A percentile compares a stretch with the other conserved stretches of the same genome.
Conservation (phyloP, 2,797 vertebrate species). For the Cryptoblepharus egeriae region DNA sequence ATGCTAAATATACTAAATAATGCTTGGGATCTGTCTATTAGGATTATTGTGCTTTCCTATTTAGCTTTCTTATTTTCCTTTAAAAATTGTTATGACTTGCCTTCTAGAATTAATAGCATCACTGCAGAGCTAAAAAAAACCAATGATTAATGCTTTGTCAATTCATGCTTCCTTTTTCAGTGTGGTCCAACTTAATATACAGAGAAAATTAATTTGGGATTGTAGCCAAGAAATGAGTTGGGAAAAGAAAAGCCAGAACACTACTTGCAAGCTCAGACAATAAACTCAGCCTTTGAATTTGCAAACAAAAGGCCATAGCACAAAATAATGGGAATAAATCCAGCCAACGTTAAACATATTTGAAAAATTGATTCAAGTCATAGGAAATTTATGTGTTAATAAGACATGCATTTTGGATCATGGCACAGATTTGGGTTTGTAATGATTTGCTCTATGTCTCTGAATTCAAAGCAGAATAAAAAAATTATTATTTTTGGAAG, state of each 20-base stretch:
- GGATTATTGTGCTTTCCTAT: not conserved
- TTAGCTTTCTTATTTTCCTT: not conserved
- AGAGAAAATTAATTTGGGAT: conserved; percentile 7
- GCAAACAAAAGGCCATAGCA: not conserved
- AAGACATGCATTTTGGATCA: not conserved
- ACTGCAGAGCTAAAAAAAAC: not conserved
- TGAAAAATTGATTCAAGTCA: not conserved
- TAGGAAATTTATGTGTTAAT: not conserved
- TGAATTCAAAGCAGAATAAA: not conserved
- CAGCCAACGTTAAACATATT: not conserved
- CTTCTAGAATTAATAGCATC: not conserved
- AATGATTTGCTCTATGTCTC: not conserved
- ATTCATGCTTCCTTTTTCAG: conserved; percentile 2
- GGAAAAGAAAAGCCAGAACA: not conserved
- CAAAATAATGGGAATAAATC: not conserved
- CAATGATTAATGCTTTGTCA: conserved; percentile 16
- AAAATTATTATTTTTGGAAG: conserved; percentile 6
- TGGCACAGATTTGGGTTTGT: not conserved
- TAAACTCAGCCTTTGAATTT: not conserved
- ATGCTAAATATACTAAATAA: not conserved
- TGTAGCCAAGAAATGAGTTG: not conserved
- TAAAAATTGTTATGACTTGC: not conserved
- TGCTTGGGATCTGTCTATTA: conserved; percentile 5
- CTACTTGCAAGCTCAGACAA: not conserved
- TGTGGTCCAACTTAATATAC: not conserved